Percentiles rank a stretch among this genome's conserved stretches.
Evolutionary conservation across 2,888 invertebrate species (phyloP).

Genomic region (Leucozona laternaria): DNA sequence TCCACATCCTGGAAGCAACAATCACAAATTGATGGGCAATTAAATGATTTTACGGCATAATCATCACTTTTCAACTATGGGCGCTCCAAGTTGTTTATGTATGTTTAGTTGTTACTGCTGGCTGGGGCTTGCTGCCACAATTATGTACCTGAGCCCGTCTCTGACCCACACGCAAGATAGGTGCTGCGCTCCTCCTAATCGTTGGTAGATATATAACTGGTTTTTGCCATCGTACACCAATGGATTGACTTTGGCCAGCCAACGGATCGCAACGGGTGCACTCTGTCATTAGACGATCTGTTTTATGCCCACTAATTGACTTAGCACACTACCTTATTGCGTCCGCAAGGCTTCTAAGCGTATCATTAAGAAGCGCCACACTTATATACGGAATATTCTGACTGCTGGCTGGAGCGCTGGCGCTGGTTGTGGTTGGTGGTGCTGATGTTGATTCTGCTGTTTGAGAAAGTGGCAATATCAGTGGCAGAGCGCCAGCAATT

Average conservation of each 20-base stretch:
- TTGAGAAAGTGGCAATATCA: slow-evolving; percentile 66
- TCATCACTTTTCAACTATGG: slow-evolving; percentile 72
- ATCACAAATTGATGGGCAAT: slow-evolving; percentile 74
- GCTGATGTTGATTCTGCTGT: background rate
- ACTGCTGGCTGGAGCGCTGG: background rate
- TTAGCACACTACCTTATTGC: slow-evolving; percentile 75
- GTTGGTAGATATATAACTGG: slow-evolving; percentile 43
- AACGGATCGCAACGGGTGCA: slow-evolving; percentile 57
- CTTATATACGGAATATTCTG: slow-evolving; percentile 54
- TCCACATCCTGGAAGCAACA: slow-evolving; percentile 64
- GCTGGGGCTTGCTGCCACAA: slow-evolving; percentile 25
- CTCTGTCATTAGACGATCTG: slow-evolving; percentile 73
- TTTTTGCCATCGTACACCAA: slow-evolving; percentile 43
- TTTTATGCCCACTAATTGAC: slow-evolving; percentile 75
- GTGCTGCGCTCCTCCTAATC: slow-evolving; percentile 48
- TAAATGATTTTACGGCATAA: slow-evolving; percentile 74
- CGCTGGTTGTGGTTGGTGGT: background rate
- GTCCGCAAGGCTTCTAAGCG: slow-evolving; percentile 69
- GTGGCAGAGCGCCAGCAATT: slow-evolving; percentile 49
- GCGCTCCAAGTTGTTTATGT: slow-evolving; percentile 67
- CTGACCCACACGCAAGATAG: slow-evolving; percentile 54
- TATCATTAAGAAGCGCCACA: slow-evolving; percentile 75
- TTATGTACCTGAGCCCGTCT: slow-evolving; percentile 4
- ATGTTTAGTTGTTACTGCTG: slow-evolving; percentile 26
- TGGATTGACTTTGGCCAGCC: slow-evolving; percentile 27